These are phyloP conservation scores for Cheilosia soror DNA, from an alignment of 2,888 invertebrate species.

Conservation along the genomic window DNA sequence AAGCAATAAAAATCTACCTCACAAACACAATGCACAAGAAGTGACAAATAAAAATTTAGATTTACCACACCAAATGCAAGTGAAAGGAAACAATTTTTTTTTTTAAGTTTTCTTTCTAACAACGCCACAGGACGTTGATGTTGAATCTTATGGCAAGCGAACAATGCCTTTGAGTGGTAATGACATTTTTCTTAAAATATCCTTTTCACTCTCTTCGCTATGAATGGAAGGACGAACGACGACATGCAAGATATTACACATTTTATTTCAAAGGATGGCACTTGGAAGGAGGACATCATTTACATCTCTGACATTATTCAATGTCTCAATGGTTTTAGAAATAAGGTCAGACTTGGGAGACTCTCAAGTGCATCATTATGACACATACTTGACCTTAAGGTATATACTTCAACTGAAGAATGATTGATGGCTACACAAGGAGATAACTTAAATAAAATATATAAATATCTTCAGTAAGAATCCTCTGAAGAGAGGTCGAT, in stretches of 20 bases:
- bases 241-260: constrained; percentile 16
- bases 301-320: constrained; percentile 40
- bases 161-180: constrained; percentile 9
- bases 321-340: constrained; percentile 32
- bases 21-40: background rate
- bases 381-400: constrained; percentile 40
- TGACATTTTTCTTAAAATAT: constrained; percentile 12
- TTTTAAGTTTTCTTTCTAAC: background rate
- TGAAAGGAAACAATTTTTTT: background rate
- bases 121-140: background rate
- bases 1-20: background rate
- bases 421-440: constrained; percentile 29
- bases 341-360: constrained; percentile 9
- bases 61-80: background rate
- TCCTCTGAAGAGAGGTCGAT: too few relatives aligned
- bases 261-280: constrained; percentile 2
- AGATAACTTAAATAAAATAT: background rate
- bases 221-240: constrained; percentile 8
- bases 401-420: background rate
- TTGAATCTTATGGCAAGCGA: background rate
- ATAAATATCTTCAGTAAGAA: too few relatives aligned
- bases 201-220: constrained; percentile 3
- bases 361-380: constrained; percentile 50
- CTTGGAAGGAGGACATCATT: constrained; percentile 37
- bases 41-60: constrained; percentile 1